Evolutionary conservation across 2,888 invertebrate genomes (phyloP).

Genomic region (Odontomyia ornata): DNA sequence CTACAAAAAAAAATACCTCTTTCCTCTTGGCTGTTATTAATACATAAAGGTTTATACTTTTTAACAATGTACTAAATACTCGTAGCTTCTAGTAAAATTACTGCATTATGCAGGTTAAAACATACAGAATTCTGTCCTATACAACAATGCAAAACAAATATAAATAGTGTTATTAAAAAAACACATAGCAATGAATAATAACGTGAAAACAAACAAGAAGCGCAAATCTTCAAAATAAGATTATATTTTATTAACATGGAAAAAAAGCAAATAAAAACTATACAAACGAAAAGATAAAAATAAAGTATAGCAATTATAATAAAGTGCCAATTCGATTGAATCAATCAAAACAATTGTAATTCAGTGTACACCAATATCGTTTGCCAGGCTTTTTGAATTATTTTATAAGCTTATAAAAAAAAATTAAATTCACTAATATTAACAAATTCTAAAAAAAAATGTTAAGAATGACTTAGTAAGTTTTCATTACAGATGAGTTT

Average conservation of each 20-base stretch:
- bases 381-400: conserved; percentile 41
- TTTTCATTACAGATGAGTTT: neutral
- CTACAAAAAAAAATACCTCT: too few species aligned
- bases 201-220: neutral
- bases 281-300: neutral
- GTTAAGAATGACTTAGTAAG: neutral
- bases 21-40: too few species aligned
- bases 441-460: conserved; percentile 13
- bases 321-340: conserved; percentile 46
- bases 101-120: too few species aligned
- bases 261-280: neutral
- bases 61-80: too few species aligned
- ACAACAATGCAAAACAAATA: neutral
- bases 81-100: too few species aligned
- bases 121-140: neutral
- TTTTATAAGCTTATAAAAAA: neutral
- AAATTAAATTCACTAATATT: conserved; percentile 1
- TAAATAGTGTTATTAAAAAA: conserved; percentile 15
- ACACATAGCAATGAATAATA: neutral
- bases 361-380: conserved; percentile 45
- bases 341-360: conserved; percentile 44
- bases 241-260: neutral
- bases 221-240: neutral
- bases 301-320: conserved; percentile 23
- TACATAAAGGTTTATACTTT: too few species aligned